Evolutionary conservation across 2,113 vertebrate genomes (phyloP).

Genomic region (Psilopogon haemacephalus): DNA sequence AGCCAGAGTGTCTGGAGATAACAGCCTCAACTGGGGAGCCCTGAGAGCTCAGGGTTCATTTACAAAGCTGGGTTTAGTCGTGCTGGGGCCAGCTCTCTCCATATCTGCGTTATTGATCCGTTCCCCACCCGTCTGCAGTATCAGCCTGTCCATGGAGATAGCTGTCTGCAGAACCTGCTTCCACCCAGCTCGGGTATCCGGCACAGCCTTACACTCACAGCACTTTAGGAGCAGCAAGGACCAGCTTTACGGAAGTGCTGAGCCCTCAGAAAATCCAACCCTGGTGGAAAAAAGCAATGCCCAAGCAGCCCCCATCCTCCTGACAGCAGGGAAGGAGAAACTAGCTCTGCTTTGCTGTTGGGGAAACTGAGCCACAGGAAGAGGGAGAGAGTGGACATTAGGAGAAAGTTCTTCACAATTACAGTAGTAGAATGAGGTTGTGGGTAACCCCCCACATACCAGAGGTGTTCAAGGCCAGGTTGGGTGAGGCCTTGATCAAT

Average conservation of each 20-base stretch:
- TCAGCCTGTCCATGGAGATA: slow-evolving; percentile 28
- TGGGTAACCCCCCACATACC: too few species aligned
- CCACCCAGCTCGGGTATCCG: slow-evolving; percentile 9
- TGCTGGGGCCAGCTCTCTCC: not conserved
- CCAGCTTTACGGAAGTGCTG: not conserved
- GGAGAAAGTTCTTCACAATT: too few species aligned
- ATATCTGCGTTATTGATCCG: not conserved
- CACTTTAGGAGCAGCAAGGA: not conserved
- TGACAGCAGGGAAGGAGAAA: not conserved
- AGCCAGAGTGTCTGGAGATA: slow-evolving; percentile 61
- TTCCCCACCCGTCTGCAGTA: not conserved
- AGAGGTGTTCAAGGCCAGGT: too few species aligned
- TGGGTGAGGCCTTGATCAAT: too few species aligned
- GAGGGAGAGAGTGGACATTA: too few species aligned
- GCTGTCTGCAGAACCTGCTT: slow-evolving; percentile 24
- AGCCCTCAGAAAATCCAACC: not conserved
- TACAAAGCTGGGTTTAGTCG: slow-evolving; percentile 43
- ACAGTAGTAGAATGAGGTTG: too few species aligned
- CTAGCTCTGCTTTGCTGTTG: not conserved
- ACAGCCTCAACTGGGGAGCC: slow-evolving; percentile 3
- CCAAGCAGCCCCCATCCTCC: not conserved
- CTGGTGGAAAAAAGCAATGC: not conserved
- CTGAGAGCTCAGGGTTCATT: slow-evolving; percentile 28
- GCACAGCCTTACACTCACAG: not conserved
- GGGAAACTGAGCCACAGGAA: not conserved